These are phyloP conservation scores for Agrotis clavis DNA, from an alignment of 2,888 invertebrate genomes.

Conservation along the genomic window DNA sequence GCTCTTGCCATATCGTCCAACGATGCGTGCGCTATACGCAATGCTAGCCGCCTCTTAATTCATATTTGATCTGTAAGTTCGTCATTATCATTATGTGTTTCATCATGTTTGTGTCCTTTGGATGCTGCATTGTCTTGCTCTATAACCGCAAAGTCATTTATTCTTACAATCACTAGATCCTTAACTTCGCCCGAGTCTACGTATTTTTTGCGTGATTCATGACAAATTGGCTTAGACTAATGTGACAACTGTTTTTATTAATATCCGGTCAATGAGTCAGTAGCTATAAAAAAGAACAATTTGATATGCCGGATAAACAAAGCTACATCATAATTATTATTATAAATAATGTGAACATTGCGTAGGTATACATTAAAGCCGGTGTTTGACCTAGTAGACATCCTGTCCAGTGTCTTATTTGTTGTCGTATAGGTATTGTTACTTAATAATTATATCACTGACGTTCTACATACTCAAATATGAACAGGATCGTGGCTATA, in stretches of 20 bases:
- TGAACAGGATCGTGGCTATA: constrained; percentile 28
- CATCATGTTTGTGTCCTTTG: constrained; percentile 44
- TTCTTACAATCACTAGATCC: constrained; percentile 29
- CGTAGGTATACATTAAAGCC: constrained; percentile 19
- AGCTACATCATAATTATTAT: neutral
- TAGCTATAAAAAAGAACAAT: constrained; percentile 33
- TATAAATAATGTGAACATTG: constrained; percentile 6
- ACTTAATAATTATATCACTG: constrained; percentile 51
- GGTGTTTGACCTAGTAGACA: constrained; percentile 14
- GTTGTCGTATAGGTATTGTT: constrained; percentile 29
- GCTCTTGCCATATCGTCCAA: constrained; percentile 72
- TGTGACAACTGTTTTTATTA: constrained; percentile 39
- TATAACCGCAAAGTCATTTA: constrained; percentile 18
- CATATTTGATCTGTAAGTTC: constrained; percentile 63
- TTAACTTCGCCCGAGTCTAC: constrained; percentile 5
- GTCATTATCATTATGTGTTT: constrained; percentile 63
- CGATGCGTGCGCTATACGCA: constrained; percentile 70
- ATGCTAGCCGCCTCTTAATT: constrained; percentile 60
- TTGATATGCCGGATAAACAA: constrained; percentile 17
- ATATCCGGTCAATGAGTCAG: constrained; percentile 45
- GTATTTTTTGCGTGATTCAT: constrained; percentile 46
- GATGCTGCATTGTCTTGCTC: constrained; percentile 57
- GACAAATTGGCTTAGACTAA: constrained; percentile 29
- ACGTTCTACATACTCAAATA: constrained; percentile 38
- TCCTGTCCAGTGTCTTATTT: constrained; percentile 25